Base-by-base conservation (phyloP, 1,140 invertebrate species). In the Cardiocondyla obscurior region DNA sequence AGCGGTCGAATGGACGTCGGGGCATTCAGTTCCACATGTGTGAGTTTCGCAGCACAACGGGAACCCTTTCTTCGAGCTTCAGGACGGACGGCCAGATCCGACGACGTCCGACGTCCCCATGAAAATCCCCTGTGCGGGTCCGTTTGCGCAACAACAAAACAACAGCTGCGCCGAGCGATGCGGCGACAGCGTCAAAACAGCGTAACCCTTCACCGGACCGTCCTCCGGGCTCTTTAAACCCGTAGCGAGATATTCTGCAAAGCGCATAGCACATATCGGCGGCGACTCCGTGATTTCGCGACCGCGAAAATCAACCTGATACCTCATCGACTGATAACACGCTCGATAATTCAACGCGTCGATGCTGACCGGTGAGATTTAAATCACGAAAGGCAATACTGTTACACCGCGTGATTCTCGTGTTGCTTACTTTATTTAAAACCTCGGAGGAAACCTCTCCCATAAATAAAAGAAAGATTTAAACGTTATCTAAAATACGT, bases 71-170 rank as follows among this genome's bases (percentile, higher is more conserved):
- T 92, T 92, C 90, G 86, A 69, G 81, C 87, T 87, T 82, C n/a
- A 86, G 82, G 85, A 90, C 88, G 84, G 74, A 88, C 82, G 86
- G 89, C 91, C 86, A 87, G 84, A 85, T 87, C 44, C 46, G 62
- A 84, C 64, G 58, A 73, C 81, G 88, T 81, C 82, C 86, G 85
- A 91, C 91, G 90, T 90, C 91, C 92, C 90, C 90, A 85, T 90
- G 83, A 65, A 89, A 90, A 89, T 91, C 88, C 89, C 91, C 69
- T 67, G 85, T 89, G 72, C 72, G 36, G 44, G 81, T 64, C 44
- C 87, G 90, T 89, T 92, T 88, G 89, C 91, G 91, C 90, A 91
- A 93, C 90, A 90, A 92, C 92, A 93, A 92, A 93, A 93, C 93
- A 94, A 94, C 93, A 93, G 93, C 93, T 94, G 93, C 91, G 77